Evolutionary conservation across 2,888 invertebrate species (phyloP).

Genomic region (Cryptus viduatorius): DNA sequence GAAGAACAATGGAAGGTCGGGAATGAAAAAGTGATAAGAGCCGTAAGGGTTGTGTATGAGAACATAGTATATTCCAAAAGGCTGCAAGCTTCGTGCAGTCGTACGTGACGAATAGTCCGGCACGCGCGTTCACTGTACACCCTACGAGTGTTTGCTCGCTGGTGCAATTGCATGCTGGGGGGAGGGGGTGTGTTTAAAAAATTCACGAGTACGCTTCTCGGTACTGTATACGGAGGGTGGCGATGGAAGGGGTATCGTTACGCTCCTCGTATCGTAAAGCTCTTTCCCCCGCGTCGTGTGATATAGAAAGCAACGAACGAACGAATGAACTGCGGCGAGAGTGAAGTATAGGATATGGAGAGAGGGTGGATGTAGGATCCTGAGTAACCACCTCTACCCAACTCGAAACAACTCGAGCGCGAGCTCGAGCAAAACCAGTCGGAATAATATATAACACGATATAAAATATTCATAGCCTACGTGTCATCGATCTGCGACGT

Average conservation of each 20-base stretch:
- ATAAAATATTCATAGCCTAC: slow-evolving; percentile 74
- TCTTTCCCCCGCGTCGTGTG: slow-evolving; percentile 27
- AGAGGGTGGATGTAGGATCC: slow-evolving; percentile 43
- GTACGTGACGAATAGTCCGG: slow-evolving; percentile 52
- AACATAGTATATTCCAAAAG: slow-evolving; percentile 57
- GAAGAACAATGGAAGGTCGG: background rate
- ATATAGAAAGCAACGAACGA: slow-evolving; percentile 43
- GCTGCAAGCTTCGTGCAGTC: slow-evolving; percentile 51
- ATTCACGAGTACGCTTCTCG: slow-evolving; percentile 54
- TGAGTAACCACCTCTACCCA: slow-evolving; percentile 38
- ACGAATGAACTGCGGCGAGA: slow-evolving; percentile 31
- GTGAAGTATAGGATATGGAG: slow-evolving; percentile 3
- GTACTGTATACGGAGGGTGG: slow-evolving; percentile 28
- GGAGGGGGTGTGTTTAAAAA: slow-evolving; percentile 48
- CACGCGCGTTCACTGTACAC: slow-evolving; percentile 15
- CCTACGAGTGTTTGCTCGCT: slow-evolving; percentile 26
- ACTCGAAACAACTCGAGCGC: slow-evolving; percentile 26
- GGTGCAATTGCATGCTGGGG: slow-evolving; percentile 26
- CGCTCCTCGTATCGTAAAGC: slow-evolving; percentile 57
- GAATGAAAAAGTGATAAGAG: slow-evolving; percentile 18
- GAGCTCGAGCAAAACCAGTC: slow-evolving; percentile 47
- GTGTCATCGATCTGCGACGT: slow-evolving; percentile 71
- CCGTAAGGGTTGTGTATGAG: slow-evolving; percentile 25
- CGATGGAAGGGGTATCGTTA: slow-evolving; percentile 51
- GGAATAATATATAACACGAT: slow-evolving; percentile 51